These are phyloP conservation scores for Thalassophryne amazonica DNA, from an alignment of 2,797 vertebrate species.

Conservation along the genomic window DNA sequence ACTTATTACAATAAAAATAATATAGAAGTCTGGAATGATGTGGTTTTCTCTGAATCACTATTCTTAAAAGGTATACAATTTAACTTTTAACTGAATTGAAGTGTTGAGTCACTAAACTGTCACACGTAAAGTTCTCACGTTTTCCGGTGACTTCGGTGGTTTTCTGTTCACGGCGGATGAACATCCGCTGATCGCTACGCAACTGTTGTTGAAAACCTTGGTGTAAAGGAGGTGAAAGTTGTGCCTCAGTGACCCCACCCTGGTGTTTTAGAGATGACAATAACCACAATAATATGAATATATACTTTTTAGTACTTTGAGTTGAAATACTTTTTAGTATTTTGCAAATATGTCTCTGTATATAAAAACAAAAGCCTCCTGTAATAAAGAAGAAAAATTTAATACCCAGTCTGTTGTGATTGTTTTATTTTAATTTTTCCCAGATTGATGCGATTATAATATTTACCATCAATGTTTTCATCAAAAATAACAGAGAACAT, in stretches of 20 bases:
- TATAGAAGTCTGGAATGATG: not conserved
- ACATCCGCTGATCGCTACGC: no score
- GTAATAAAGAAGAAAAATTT: constrained; percentile 61
- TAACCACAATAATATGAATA: constrained; percentile 44
- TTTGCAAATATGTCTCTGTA: constrained; percentile 73
- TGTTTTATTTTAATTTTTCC: not conserved
- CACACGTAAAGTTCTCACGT: constrained; percentile 19
- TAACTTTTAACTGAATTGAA: no score
- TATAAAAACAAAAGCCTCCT: constrained; percentile 69
- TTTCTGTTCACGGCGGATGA: no score
- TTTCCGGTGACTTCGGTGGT: constrained; percentile 21
- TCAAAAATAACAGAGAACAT: no score
- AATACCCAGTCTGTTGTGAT: constrained; percentile 33
- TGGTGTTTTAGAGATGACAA: constrained; percentile 60
- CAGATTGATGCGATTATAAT: not conserved
- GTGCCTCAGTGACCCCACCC: constrained; percentile 63
- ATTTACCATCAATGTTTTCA: not conserved
- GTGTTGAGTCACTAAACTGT: no score
- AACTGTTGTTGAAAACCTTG: constrained; percentile 12
- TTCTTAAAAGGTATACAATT: no score
- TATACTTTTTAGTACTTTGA: constrained; percentile 72
- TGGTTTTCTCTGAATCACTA: not conserved
- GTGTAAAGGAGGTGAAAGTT: constrained; percentile 55
- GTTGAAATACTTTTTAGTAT: constrained; percentile 74
- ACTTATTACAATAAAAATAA: no score